Percentiles rank a stretch among this genome's conserved stretches.
Conservation (phyloP, 2,113 vertebrate genomes). For the Terrapene triunguis region DNA sequence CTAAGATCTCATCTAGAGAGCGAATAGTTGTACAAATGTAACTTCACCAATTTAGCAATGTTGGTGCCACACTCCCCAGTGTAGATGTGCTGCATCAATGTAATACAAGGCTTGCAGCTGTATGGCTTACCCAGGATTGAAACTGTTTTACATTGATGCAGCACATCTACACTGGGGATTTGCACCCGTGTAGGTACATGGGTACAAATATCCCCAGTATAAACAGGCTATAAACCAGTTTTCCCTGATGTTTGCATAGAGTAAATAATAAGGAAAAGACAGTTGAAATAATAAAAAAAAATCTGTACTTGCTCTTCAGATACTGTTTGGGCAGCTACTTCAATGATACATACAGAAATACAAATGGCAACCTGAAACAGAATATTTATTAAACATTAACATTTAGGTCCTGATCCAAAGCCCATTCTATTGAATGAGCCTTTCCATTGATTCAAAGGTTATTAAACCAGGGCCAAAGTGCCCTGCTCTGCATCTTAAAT, state of each 20-base stretch:
- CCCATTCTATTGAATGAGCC: not conserved
- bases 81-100: not conserved
- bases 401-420: not conserved
- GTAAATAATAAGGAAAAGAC: not conserved
- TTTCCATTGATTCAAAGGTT: not conserved
- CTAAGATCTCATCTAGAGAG: not conserved
- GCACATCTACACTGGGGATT: not conserved
- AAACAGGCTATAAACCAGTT: not conserved
- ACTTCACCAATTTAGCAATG: not conserved
- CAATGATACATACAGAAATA: not conserved
- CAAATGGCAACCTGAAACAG: not conserved
- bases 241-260: not conserved
- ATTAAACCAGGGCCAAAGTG: too few species aligned
- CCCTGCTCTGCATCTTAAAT: not conserved
- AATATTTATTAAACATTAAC: not conserved
- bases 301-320: conserved; percentile 69
- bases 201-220: not conserved
- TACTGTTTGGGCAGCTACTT: conserved; percentile 59
- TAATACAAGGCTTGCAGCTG: not conserved
- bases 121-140: not conserved
- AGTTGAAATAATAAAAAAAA: conserved; percentile 28
- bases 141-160: not conserved
- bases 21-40: conserved; percentile 7
- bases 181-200: not conserved
- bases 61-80: not conserved